Conservation (phyloP, 2,888 invertebrate genomes). For the Acronicta alni region DNA sequence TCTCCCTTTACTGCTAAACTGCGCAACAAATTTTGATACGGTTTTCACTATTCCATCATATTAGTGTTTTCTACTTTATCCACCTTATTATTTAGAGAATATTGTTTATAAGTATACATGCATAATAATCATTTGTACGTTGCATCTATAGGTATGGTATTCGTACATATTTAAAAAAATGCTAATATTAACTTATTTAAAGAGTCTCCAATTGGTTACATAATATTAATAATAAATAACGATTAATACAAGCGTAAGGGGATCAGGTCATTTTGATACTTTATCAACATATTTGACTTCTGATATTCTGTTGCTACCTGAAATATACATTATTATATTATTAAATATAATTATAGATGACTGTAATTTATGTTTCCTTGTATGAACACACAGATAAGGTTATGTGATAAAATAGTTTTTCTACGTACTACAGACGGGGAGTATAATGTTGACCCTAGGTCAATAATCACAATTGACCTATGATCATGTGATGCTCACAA, state of each 20-base stretch:
- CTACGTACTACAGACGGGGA: slow-evolving; percentile 18
- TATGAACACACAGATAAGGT: slow-evolving; percentile 29
- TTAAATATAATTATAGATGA: slow-evolving; percentile 1
- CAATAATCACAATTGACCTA: slow-evolving; percentile 33
- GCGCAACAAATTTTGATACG: no score
- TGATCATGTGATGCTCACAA: slow-evolving; percentile 7
- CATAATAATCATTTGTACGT: no score
- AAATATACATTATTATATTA: background rate
- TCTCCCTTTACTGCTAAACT: no score
- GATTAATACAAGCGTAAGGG: background rate
- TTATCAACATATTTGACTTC: slow-evolving; percentile 16
- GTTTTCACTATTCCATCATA: no score
- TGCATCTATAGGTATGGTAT: no score
- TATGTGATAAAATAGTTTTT: slow-evolving; percentile 13
- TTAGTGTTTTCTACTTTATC: no score
- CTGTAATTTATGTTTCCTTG: slow-evolving; percentile 31
- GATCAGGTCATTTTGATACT: slow-evolving; percentile 38
- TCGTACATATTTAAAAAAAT: no score
- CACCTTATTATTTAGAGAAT: no score
- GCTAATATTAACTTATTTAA: no score
- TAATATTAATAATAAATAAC: no score
- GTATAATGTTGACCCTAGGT: slow-evolving; percentile 16
- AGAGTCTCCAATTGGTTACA: no score
- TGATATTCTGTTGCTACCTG: slow-evolving; percentile 36
- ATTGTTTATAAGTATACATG: no score